These are phyloP conservation scores for Xestia rhomboidea DNA, from an alignment of 2,888 invertebrate species.

Conservation along the genomic window DNA sequence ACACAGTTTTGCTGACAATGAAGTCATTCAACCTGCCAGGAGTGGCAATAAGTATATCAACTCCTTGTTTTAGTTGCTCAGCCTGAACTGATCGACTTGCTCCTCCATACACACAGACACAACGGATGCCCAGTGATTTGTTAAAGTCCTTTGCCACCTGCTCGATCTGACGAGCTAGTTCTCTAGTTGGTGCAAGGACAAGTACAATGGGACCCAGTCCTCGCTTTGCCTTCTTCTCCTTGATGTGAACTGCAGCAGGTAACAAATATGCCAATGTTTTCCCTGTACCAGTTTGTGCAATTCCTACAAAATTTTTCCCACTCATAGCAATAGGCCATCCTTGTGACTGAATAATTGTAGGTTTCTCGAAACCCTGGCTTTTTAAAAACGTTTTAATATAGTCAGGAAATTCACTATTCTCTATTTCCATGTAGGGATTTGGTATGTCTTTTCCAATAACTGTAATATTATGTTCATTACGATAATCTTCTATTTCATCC, in stretches of 20 bases:
- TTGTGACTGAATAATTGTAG: slow-evolving; percentile 95
- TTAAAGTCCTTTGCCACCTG: slow-evolving; percentile 95
- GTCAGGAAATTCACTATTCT: slow-evolving; percentile 94
- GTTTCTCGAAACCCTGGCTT: slow-evolving; percentile 92
- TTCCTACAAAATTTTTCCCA: slow-evolving; percentile 95
- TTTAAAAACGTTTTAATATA: slow-evolving; percentile 92
- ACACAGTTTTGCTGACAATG: slow-evolving; percentile 93
- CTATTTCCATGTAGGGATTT: slow-evolving; percentile 94
- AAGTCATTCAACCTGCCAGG: slow-evolving; percentile 97
- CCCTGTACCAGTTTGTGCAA: slow-evolving; percentile 95
- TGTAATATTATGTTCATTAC: slow-evolving; percentile 93
- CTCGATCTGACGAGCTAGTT: slow-evolving; percentile 95
- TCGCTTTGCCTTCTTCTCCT: slow-evolving; percentile 92
- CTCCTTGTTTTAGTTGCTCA: slow-evolving; percentile 92
- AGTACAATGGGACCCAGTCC: slow-evolving; percentile 95
- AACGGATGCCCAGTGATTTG: slow-evolving; percentile 92
- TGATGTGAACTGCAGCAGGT: slow-evolving; percentile 96
- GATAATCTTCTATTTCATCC: slow-evolving; percentile 91
- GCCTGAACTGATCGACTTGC: slow-evolving; percentile 93
- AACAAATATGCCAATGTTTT: slow-evolving; percentile 94
- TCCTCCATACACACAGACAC: slow-evolving; percentile 96
- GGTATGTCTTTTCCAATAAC: slow-evolving; percentile 93
- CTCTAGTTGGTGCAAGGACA: slow-evolving; percentile 95
- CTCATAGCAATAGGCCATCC: slow-evolving; percentile 96
- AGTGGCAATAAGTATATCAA: slow-evolving; percentile 96